These are phyloP conservation scores for Columba janthina DNA, from an alignment of 2,113 vertebrate genomes.

Conservation along the genomic window DNA sequence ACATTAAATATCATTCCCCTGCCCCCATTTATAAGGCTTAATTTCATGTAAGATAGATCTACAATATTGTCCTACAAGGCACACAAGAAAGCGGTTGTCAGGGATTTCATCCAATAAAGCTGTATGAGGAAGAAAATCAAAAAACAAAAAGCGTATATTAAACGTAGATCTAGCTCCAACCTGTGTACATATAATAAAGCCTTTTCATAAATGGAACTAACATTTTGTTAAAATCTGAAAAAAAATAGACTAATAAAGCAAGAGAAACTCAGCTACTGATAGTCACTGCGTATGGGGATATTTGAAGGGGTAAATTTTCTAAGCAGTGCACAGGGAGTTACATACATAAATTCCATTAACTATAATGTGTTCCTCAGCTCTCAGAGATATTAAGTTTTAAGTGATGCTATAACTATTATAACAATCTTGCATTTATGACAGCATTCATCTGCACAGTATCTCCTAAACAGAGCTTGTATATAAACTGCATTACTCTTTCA, in stretches of 20 bases:
- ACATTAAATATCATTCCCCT: constrained; percentile 23
- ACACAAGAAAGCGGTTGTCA: background rate
- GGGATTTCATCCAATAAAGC: background rate
- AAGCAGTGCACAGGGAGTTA: constrained; percentile 42
- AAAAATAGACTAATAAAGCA: constrained; percentile 48
- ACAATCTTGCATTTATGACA: constrained; percentile 58
- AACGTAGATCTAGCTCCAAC: constrained; percentile 32
- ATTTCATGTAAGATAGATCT: background rate
- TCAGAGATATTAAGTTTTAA: constrained; percentile 64
- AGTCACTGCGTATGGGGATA: background rate
- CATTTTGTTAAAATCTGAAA: constrained; percentile 45
- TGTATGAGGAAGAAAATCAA: background rate
- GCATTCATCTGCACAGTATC: constrained; percentile 12
- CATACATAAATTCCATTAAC: constrained; percentile 63
- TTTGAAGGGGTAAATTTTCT: constrained; percentile 61
- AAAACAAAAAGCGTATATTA: background rate
- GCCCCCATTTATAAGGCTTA: background rate
- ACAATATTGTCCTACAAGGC: background rate
- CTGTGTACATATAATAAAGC: constrained; percentile 12
- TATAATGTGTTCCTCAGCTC: constrained; percentile 56
- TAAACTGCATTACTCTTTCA: constrained; percentile 19
- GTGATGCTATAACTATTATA: constrained; percentile 53
- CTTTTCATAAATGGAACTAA: constrained; percentile 16
- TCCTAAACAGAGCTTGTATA: constrained; percentile 35
- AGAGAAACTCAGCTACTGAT: constrained; percentile 19